Evolutionary conservation across 2,797 vertebrate genomes (phyloP), one percentile per base, ranked within the genome.

Genomic region (Ctenopoma kingsleyae): DNA sequence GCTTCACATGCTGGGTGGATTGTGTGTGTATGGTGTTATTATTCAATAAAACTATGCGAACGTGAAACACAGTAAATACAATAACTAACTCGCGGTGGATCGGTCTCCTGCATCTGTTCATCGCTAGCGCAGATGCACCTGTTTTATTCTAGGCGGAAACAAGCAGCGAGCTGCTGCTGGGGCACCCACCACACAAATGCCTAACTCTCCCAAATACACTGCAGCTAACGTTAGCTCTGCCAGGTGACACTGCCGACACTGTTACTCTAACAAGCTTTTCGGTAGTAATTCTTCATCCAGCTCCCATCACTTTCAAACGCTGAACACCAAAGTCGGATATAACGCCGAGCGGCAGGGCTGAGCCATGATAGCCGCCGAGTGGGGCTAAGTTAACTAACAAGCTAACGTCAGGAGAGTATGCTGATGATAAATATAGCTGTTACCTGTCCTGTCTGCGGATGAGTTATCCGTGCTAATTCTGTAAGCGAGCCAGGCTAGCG

Each of bases 91-190:
- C 6, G 38, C 15, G 38, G 15, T 36, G 19, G n/a, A 20, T 32
- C 13, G 48, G 35, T 55, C 19, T 17, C 32, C 66, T 27, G 61
- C 67, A 62, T 72, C 67, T 58, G 57, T 32, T 48, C 64, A 2
- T 52, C 47, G 78, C 59, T 80, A 86, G 68, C 81, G 80, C 84
- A 79, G 76, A 66, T 92, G 92, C 92, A 93, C 92, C 91, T 93
- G 92, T 79, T 92, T 87, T 86, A 90, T 92, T 91, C 81, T 88
- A 81, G 76, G 86, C 78, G 62, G 82, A 82, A 35, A 71, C 56
- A 3, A 65, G 52, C 30, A 19, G 49, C 47, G 40, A 74, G 49
- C 51, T 50, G 73, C 53, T 50, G 67, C 46, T 17, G 76, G 50
- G 44, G 67, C 56, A 77, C 22, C 52, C 70, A 57, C 46, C 38